phyloP scores from a whole-genome alignment of 2,888 invertebrate species.

The Gymnoscelis rufifasciata region DNA sequence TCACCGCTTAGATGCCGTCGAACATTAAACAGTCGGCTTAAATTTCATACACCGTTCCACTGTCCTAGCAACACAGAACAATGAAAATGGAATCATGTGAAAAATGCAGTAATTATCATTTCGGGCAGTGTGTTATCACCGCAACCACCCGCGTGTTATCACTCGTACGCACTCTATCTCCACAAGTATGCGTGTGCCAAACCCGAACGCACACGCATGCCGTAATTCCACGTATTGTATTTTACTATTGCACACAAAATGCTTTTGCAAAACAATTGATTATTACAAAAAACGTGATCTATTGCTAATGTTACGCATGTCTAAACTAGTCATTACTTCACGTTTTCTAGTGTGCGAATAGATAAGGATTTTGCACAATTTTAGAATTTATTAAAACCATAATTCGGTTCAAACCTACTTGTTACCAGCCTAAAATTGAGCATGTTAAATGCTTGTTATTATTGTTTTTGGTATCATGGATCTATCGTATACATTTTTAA shows the following conservation, averaged over 20 bases:
- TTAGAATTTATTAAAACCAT: too few relatives aligned
- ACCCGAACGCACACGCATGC: constrained; percentile 56
- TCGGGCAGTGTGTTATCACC: constrained; percentile 55
- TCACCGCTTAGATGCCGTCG: too few relatives aligned
- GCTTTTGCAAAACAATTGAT: constrained; percentile 63
- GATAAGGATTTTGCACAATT: constrained; percentile 19
- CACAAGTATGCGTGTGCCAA: constrained; percentile 64
- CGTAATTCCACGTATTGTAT: constrained; percentile 49
- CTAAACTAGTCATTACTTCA: constrained; percentile 47
- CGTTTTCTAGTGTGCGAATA: constrained; percentile 36
- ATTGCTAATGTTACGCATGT: constrained; percentile 64
- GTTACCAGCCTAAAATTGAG: too few relatives aligned
- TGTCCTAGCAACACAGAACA: background rate
- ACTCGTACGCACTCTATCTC: constrained; percentile 64
- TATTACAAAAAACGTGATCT: constrained; percentile 54
- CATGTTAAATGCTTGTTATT: too few relatives aligned
- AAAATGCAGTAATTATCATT: constrained; percentile 49
- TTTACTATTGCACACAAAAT: constrained; percentile 53
- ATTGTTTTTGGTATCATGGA: too few relatives aligned
- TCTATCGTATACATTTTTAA: too few relatives aligned
- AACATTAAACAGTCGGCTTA: too few relatives aligned
- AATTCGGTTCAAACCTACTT: background rate
- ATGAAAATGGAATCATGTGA: constrained; percentile 25
- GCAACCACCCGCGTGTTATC: constrained; percentile 49
- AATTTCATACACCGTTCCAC: background rate